Evolutionary conservation across 1,140 invertebrate species (phyloP).

Genomic region (Orchesella cincta): DNA sequence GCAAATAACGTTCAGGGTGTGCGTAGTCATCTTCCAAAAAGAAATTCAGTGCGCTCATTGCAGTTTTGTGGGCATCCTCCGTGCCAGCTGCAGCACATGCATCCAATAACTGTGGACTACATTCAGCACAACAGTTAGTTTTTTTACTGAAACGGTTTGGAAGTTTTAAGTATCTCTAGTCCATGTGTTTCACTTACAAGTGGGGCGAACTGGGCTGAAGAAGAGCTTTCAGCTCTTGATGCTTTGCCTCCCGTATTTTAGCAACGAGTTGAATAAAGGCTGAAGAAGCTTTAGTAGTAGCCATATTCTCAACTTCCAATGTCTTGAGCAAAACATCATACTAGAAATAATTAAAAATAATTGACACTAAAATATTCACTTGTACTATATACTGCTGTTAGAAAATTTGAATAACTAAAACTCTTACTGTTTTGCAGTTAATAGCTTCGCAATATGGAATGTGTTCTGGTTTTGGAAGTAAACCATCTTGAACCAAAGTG

Average conservation of each 20-base stretch:
- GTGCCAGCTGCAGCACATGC: constrained; percentile 71
- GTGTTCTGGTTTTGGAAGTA: constrained; percentile 51
- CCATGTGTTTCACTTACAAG: constrained; percentile 41
- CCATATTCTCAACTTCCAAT: constrained; percentile 62
- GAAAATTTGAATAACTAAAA: constrained; percentile 24
- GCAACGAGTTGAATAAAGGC: constrained; percentile 67
- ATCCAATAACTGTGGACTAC: constrained; percentile 68
- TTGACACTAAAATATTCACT: constrained; percentile 24
- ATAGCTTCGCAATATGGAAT: constrained; percentile 56
- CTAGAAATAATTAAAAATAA: constrained; percentile 53
- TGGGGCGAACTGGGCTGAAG: constrained; percentile 56
- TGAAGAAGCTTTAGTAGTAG: constrained; percentile 65
- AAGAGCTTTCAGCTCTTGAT: constrained; percentile 64
- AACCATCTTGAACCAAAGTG: constrained; percentile 42
- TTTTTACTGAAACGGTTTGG: neutral
- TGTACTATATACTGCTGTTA: neutral
- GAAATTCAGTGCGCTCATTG: constrained; percentile 66
- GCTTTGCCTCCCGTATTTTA: constrained; percentile 61
- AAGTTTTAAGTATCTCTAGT: too few species aligned
- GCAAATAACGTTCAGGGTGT: constrained; percentile 71
- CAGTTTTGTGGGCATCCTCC: constrained; percentile 66
- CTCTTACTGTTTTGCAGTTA: constrained; percentile 59
- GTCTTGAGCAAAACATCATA: constrained; percentile 52
- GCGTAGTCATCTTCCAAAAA: constrained; percentile 62
- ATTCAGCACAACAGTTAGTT: constrained; percentile 44